A percentile compares a stretch with the other conserved stretches of the same genome.
These are phyloP conservation scores for Aplidium turbinatum DNA, from an alignment of 23 tunicate species.

Conservation along the genomic window DNA sequence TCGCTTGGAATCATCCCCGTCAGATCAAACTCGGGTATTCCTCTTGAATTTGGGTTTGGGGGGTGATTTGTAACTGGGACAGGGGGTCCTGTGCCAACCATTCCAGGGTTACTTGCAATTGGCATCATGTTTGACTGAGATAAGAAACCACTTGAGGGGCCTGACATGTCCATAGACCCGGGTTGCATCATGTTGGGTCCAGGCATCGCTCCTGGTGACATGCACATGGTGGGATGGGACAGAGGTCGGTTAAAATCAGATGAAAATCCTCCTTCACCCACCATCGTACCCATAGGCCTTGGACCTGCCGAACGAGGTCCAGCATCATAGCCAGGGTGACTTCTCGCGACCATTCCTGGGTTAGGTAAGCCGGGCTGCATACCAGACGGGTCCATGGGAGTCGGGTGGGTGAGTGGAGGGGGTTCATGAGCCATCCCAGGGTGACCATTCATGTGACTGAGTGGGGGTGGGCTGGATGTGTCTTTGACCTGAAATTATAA, in stretches of 20 bases:
- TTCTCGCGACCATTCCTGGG: slow-evolving; percentile 24
- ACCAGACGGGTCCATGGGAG: slow-evolving; percentile 9
- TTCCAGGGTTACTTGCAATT: not conserved
- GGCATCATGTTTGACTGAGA: slow-evolving; percentile 41
- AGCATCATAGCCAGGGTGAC: slow-evolving; percentile 45
- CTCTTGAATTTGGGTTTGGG: slow-evolving; percentile 3
- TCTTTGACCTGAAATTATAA: slow-evolving; percentile 93
- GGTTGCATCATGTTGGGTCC: slow-evolving; percentile 39
- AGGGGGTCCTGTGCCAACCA: slow-evolving; percentile 25
- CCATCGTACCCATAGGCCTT: slow-evolving; percentile 29
- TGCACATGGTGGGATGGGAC: slow-evolving; percentile 55
- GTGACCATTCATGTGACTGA: slow-evolving; percentile 51
- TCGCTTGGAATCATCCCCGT: slow-evolving; percentile 74
- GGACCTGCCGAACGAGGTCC: slow-evolving; percentile 58
- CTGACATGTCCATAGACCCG: slow-evolving; percentile 56
- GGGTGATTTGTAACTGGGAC: slow-evolving; percentile 7
- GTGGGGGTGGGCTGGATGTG: slow-evolving; percentile 76
- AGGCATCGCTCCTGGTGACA: slow-evolving; percentile 42
- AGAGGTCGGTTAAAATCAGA: slow-evolving; percentile 53
- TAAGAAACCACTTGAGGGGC: slow-evolving; percentile 10
- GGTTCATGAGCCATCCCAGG: slow-evolving; percentile 64
- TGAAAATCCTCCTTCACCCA: slow-evolving; percentile 29
- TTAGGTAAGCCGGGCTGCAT: slow-evolving; percentile 11
- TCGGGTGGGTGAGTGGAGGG: slow-evolving; percentile 53
- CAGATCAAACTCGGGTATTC: slow-evolving; percentile 60